Evolutionary conservation across 2,888 invertebrate genomes (phyloP), one percentile per base, ranked within the genome.

Genomic region (Heterodera filipjevi): DNA sequence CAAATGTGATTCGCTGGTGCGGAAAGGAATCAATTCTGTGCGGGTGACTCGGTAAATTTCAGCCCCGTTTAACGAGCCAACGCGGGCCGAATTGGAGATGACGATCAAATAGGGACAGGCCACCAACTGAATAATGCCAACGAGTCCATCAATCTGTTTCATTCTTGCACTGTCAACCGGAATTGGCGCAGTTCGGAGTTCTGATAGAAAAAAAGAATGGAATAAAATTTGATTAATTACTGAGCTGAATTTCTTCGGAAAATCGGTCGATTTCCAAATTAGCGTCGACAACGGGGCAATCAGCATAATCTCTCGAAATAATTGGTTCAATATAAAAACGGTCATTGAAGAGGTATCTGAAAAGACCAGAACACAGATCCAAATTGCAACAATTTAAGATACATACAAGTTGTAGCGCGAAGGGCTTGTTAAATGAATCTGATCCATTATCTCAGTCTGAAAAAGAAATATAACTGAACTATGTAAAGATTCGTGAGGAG

Each of bases 1-100:
- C 76, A 97, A 92, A 90, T 96, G 95, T 76, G 94, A 92, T 59
- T 93, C 92, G 32, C 95, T 94, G 85, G 94, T 92, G 78, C 94
- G 92, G 90, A 94, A 98, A 0, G 96, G 94, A 84, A 97, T 86
- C 32, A 90, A 80, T 75, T 91, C 90, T 39, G 91, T 84, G 35
- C 85, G 84, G 30, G 75, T 46, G 30, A 88, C 83, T 19, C 81
- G 82, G 81, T 85, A 89, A 27, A 88, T 83, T 30, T 86, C 85
- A n/a, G 86, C 84, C 27, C 85, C 86, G 77, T 86, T 87, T 30
- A 88, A 70, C 53, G 83, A 82, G 12, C 88, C 88, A 35, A 87
- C 82, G 14, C 86, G 73, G 16, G 81, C 81, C 2, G 87, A 86
- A 33, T 81, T 81, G 72, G 83, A 87, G 68, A 88, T 84, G 2